A percentile compares a stretch with the other conserved stretches of the same genome.
Conservation (phyloP, 2,888 invertebrate genomes). For the Cataglyphis cursor region DNA sequence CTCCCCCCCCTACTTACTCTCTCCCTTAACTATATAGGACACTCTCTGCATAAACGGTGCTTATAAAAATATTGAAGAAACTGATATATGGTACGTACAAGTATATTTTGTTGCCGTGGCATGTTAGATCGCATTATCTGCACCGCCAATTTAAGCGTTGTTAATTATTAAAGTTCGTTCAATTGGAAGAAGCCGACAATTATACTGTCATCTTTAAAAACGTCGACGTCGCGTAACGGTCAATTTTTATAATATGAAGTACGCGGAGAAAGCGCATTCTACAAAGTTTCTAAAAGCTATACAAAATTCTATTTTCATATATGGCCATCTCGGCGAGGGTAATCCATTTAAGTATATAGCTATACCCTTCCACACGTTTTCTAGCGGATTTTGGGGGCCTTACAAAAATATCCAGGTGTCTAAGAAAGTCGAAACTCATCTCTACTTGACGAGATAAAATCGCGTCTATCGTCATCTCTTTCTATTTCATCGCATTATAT, state of each 20-base stretch:
- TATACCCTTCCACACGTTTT: neutral
- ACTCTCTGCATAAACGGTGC: neutral
- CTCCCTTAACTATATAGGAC: too few species aligned
- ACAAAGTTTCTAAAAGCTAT: neutral
- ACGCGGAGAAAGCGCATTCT: neutral
- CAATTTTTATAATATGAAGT: neutral
- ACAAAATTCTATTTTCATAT: neutral
- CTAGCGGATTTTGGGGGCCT: neutral
- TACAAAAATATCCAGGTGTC: neutral
- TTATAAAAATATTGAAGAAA: neutral
- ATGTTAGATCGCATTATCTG: conserved; percentile 23
- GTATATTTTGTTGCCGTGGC: neutral
- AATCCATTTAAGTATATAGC: neutral
- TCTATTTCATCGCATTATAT: neutral
- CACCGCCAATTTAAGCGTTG: neutral
- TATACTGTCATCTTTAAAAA: conserved; percentile 17
- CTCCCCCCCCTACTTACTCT: too few species aligned
- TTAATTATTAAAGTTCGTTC: conserved; percentile 2
- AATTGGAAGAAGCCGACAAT: conserved; percentile 6
- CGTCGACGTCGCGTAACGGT: neutral
- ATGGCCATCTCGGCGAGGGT: neutral
- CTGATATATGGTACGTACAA: neutral
- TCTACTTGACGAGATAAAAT: neutral
- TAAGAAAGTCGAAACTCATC: too few species aligned
- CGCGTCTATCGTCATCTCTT: neutral